phyloP scores from a whole-genome alignment of 2,113 vertebrate species.

The Pseudopipra pipra region DNA sequence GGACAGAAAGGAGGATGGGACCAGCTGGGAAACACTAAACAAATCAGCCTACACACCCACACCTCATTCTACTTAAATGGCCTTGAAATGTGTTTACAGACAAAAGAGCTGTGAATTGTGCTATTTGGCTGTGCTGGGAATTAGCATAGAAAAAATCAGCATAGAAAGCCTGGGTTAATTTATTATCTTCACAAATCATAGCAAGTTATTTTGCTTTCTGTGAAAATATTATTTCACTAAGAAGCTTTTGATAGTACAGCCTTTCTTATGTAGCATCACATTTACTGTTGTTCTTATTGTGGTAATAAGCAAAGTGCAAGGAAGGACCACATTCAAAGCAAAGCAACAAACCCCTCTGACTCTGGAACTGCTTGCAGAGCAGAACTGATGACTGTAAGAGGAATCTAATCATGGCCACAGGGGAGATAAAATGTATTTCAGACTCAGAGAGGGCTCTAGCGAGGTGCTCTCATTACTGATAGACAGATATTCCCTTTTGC shows the following conservation, averaged over 20 bases:
- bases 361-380: background rate
- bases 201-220: background rate
- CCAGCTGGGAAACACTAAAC: background rate
- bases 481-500: background rate
- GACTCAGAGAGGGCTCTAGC: background rate
- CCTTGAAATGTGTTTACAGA: constrained; percentile 24
- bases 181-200: background rate
- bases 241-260: background rate
- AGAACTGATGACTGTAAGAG: background rate
- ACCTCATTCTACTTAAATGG: background rate
- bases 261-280: background rate
- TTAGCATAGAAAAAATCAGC: background rate
- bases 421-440: background rate
- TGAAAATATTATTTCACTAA: background rate
- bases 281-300: background rate
- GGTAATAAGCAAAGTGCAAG: background rate
- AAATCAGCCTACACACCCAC: background rate
- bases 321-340: background rate
- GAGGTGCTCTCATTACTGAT: background rate
- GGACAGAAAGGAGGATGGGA: background rate
- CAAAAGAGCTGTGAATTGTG: background rate
- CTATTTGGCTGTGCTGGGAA: background rate
- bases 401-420: background rate
- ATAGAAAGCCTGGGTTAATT: background rate
- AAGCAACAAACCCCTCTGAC: background rate